Evolutionary conservation across 2,113 vertebrate species (phyloP).

Genomic region (Geococcyx californianus): DNA sequence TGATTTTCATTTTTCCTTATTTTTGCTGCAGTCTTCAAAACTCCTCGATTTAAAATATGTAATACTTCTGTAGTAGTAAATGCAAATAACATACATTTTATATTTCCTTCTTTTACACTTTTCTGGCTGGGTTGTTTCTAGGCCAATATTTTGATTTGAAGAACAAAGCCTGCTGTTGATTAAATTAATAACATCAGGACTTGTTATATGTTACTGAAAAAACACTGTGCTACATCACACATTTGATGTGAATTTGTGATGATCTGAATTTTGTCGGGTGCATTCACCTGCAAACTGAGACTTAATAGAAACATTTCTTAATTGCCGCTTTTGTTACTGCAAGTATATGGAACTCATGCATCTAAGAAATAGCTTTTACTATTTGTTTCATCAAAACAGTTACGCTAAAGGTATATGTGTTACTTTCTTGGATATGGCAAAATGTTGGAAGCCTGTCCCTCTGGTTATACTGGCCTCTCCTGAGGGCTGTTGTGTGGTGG

Average conservation of each 20-base stretch:
- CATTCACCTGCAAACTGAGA: background rate
- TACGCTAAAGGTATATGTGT: background rate
- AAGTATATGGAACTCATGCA: background rate
- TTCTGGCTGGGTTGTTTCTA: background rate
- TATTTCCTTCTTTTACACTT: background rate
- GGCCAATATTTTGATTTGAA: background rate
- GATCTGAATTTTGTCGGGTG: background rate
- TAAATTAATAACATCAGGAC: background rate
- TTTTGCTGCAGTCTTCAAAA: background rate
- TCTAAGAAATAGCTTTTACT: background rate
- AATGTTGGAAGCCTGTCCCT: background rate
- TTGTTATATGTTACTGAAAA: background rate
- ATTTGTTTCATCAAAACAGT: background rate
- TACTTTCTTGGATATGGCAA: background rate
- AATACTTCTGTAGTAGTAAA: background rate
- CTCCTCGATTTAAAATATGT: background rate
- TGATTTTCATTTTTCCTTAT: background rate
- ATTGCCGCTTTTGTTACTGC: background rate
- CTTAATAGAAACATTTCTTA: background rate
- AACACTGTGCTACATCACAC: background rate
- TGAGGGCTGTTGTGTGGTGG: background rate
- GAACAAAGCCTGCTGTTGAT: background rate
- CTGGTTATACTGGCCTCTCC: rapidly evolving
- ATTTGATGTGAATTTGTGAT: rapidly evolving
- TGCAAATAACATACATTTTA: background rate